A percentile compares a stretch with the other conserved stretches of the same genome.
Conservation (phyloP, 1,140 invertebrate genomes). For the Trachymyrmex cornetzi region DNA sequence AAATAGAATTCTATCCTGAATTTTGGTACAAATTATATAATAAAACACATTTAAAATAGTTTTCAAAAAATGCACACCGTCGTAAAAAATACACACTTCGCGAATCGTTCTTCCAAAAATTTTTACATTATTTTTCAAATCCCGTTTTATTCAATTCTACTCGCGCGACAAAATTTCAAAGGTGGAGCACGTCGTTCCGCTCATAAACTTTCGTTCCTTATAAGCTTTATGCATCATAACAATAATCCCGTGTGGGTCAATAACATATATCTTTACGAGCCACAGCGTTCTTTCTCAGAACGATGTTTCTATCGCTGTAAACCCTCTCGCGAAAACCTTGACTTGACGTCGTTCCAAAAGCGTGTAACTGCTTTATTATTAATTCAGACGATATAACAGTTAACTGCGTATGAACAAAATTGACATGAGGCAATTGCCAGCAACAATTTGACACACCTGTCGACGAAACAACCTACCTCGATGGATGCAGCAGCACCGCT, state of each 20-base stretch:
- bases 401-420: neutral
- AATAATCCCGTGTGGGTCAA: constrained; percentile 39
- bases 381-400: neutral
- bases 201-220: neutral
- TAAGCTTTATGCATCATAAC: constrained; percentile 44
- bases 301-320: neutral
- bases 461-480: constrained; percentile 80
- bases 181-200: neutral
- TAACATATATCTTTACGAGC: constrained; percentile 44
- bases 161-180: constrained; percentile 1
- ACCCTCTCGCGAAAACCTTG: neutral
- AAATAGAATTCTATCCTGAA: neutral
- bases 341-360: constrained; percentile 31
- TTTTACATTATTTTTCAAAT: neutral
- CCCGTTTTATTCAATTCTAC: too few species aligned
- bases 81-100: neutral
- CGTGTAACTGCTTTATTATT: neutral
- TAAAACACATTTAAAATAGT: neutral
- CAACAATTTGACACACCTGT: neutral
- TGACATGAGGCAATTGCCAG: neutral
- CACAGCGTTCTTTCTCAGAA: neutral
- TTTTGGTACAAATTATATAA: neutral
- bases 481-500: constrained; percentile 83
- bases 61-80: neutral
- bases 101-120: neutral